Evolutionary conservation across 35 echinoderm and acorn worm species (phyloP), one percentile per base, ranked within the genome.

Genomic region (Amphiura filiformis): DNA sequence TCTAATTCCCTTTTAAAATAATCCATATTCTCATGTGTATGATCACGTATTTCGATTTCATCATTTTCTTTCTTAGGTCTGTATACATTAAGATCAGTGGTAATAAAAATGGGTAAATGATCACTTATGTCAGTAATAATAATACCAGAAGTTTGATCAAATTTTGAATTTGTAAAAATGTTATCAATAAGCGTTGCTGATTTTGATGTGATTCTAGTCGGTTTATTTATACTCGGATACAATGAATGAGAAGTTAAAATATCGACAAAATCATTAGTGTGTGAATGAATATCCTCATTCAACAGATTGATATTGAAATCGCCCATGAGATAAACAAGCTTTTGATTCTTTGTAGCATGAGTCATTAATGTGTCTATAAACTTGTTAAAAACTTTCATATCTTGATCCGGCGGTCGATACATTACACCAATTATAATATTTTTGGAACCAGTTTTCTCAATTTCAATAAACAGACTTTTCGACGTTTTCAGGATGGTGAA

Each of bases 71-170:
- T 70, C 26, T 70, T 11, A 15, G 26, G 2, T n/a, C 61, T 70
- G 17, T 15, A 70, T 70, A 70, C 61, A 30, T 70, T 30, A n/a
- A 70, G 61, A 26, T 70, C 26, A n/a, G 61, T 70, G 9, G 9
- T 70, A 3, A 70, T 70, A n/a, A 70, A 70, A 15, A 70, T 70
- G 7, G 61, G n/a, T 2, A 47, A 26, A 70, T 70, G 61, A 30
- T 70, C 61, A 26, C 61, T 70, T 13, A 11, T 70, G 28, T 70
- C 61, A 70, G 61, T 70, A 15, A 70, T 70, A 3, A n/a, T n/a
- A 70, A 70, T 70, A 70, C 61, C 61, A 70, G 9, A 70, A 70
- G 61, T 70, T 30, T 70, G 61, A 70, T 70, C 61, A 70, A n/a
- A 1, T 30, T 70, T 18, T n/a, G n/a, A 70, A 70, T 70, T 70